Percentiles rank a stretch among this genome's conserved stretches.
Evolutionary conservation across 2,113 vertebrate genomes (phyloP).

Genomic region (Elanoides forficatus): DNA sequence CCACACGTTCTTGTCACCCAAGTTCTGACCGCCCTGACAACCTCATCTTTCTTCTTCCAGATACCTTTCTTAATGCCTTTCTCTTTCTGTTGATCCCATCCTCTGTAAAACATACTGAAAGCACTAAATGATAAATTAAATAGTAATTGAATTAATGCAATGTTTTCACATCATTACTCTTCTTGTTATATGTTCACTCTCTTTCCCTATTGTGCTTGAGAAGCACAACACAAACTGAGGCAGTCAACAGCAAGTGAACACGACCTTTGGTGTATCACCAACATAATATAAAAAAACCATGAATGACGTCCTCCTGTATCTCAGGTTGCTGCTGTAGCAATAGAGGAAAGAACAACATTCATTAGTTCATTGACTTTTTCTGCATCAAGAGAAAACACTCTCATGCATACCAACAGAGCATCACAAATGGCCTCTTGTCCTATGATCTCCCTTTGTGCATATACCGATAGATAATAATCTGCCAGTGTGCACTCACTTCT

Average conservation of each 20-base stretch:
- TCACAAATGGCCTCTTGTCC: not conserved
- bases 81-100: not conserved
- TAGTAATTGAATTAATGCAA: not conserved
- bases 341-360: not conserved
- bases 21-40: not conserved
- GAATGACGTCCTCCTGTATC: not conserved
- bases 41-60: not conserved
- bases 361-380: not conserved
- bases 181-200: not conserved
- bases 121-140: not conserved
- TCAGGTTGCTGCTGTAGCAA: not conserved
- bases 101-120: not conserved
- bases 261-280: not conserved
- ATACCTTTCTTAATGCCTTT: not conserved
- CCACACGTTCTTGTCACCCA: not conserved
- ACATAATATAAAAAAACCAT: not conserved
- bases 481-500: not conserved
- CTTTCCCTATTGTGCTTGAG: not conserved
- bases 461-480: not conserved
- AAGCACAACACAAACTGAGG: not conserved
- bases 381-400: not conserved
- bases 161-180: not conserved
- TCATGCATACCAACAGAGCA: not conserved
- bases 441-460: no score
- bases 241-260: not conserved